Percentiles rank a stretch among this genome's conserved stretches.
Evolutionary conservation across 2,888 invertebrate species (phyloP).

Genomic region (Onthophagus sagittarius): DNA sequence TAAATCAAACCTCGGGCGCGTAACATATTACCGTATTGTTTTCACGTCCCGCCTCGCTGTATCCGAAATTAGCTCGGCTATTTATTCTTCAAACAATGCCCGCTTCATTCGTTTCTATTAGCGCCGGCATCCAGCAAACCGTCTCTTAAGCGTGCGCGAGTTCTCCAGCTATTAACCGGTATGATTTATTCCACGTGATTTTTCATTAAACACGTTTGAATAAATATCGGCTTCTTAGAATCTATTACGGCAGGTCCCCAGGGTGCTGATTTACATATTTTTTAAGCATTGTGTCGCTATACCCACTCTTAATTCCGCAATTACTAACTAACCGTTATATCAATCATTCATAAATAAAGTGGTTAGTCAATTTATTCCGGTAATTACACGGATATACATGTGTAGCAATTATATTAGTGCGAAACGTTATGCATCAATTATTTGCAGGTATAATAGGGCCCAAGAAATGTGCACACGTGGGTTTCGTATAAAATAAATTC

Average conservation of each 20-base stretch:
- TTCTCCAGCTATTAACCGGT: not conserved
- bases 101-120: slow-evolving; percentile 10
- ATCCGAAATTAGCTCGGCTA: slow-evolving; percentile 11
- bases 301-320: no score
- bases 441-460: not conserved
- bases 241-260: not conserved
- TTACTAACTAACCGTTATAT: no score
- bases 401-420: not conserved
- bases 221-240: not conserved
- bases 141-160: not conserved
- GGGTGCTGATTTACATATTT: no score
- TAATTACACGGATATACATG: not conserved
- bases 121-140: not conserved
- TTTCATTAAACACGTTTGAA: not conserved
- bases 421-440: not conserved
- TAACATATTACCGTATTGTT: slow-evolving; percentile 9
- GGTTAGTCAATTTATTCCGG: not conserved
- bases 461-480: not conserved
- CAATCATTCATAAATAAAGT: not conserved
- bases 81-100: slow-evolving; percentile 3
- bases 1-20: not conserved
- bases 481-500: not conserved
- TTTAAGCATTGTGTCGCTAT: no score
- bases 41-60: slow-evolving; percentile 8
- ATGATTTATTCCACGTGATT: not conserved